Evolutionary conservation across 2,797 vertebrate species (phyloP).

Genomic region (Acrossocheilus wenchowensis): DNA sequence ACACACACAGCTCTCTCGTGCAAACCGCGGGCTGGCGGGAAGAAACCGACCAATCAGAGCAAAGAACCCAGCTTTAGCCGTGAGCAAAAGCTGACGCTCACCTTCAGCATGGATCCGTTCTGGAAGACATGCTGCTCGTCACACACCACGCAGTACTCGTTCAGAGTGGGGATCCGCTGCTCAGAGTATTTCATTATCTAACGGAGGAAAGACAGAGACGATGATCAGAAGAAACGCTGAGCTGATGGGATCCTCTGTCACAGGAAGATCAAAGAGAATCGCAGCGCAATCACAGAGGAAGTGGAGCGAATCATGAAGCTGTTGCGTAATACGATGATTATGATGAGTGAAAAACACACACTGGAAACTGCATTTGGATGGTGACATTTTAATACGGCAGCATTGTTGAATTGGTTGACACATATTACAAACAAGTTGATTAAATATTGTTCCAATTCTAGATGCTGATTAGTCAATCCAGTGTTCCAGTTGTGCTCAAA

Average conservation of each 20-base stretch:
- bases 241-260: neutral
- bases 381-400: neutral
- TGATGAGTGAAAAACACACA: neutral
- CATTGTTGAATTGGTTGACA: neutral
- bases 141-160: slow-evolving; percentile 98
- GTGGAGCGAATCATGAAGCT: neutral
- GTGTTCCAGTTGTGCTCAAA: neutral
- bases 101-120: slow-evolving; percentile 99
- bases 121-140: slow-evolving; percentile 99
- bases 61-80: neutral
- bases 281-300: neutral
- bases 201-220: slow-evolving; percentile 54
- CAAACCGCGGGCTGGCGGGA: slow-evolving; percentile 90
- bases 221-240: neutral
- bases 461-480: neutral
- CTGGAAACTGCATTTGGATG: slow-evolving; percentile 4
- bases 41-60: slow-evolving; percentile 25
- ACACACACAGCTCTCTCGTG: slow-evolving; percentile 96
- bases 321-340: neutral
- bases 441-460: neutral
- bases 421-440: neutral
- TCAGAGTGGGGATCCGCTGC: slow-evolving; percentile 96
- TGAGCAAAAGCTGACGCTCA: slow-evolving; percentile 60
- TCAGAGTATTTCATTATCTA: slow-evolving; percentile 99
- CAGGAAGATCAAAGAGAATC: neutral